Percentiles rank a stretch among this genome's conserved stretches.
Evolutionary conservation across 2,113 vertebrate species (phyloP).

Genomic region (Cyphomyrus plagiostoma): DNA sequence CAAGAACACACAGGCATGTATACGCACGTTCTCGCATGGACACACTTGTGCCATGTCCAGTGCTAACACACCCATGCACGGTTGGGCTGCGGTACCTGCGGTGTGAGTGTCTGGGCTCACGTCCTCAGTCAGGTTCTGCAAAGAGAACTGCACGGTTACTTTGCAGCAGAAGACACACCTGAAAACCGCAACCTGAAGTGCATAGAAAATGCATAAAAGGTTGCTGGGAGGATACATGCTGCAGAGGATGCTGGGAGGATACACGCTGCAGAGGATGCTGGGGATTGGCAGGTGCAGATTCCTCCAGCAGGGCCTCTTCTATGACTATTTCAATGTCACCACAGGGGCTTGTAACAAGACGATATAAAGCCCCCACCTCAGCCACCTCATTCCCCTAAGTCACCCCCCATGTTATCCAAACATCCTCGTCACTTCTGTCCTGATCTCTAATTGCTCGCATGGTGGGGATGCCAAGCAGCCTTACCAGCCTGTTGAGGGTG

Average conservation of each 20-base stretch:
- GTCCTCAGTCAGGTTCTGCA: slow-evolving; percentile 95
- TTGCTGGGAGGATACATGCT: background rate
- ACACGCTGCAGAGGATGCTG: background rate
- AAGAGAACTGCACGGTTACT: slow-evolving; percentile 27
- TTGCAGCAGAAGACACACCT: background rate
- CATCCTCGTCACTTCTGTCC: background rate
- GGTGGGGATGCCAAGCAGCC: slow-evolving; percentile 25
- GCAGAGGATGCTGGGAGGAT: background rate
- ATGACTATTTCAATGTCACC: background rate
- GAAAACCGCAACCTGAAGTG: background rate
- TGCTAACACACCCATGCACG: background rate
- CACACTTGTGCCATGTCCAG: background rate
- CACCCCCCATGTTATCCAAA: background rate
- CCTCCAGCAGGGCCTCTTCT: background rate
- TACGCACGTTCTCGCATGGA: background rate
- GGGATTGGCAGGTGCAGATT: too few relatives aligned
- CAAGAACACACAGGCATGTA: background rate
- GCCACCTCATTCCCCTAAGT: background rate
- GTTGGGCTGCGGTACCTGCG: slow-evolving; percentile 69
- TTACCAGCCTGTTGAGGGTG: slow-evolving; percentile 98
- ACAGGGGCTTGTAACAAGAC: background rate
- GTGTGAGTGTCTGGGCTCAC: slow-evolving; percentile 86
- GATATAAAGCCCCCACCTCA: background rate
- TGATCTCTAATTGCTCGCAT: background rate
- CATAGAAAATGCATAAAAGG: background rate